Conservation (phyloP, 2,797 vertebrate genomes). For the Chaunax sp. region DNA sequence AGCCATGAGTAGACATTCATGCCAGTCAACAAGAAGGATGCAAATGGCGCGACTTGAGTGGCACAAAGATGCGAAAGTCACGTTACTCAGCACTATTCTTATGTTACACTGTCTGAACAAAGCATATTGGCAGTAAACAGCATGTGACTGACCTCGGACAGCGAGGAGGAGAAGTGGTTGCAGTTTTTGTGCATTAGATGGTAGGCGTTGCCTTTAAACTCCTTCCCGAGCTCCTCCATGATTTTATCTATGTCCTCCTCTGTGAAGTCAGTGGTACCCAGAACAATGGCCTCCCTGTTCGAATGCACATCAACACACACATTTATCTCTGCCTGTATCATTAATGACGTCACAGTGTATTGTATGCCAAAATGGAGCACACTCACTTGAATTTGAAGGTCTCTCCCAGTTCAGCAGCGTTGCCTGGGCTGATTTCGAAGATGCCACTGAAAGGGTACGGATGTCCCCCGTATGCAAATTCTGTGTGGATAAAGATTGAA, state of each 20-base stretch:
- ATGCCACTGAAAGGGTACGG: constrained; percentile 95
- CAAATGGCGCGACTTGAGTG: no score
- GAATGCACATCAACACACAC: constrained; percentile 8
- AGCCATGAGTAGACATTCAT: no score
- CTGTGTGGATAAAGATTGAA: constrained; percentile 70
- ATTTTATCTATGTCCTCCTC: constrained; percentile 94
- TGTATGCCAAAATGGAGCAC: not conserved
- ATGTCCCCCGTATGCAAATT: constrained; percentile 95
- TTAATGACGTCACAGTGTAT: not conserved
- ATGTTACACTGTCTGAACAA: not conserved
- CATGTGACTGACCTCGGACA: constrained; percentile 87
- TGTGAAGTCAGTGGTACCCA: constrained; percentile 94
- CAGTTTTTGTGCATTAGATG: constrained; percentile 96
- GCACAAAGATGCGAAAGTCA: no score
- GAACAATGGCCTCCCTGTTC: constrained; percentile 90
- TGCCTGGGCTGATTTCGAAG: constrained; percentile 93
- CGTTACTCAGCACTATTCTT: not conserved
- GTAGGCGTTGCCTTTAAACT: constrained; percentile 91
- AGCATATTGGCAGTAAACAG: not conserved
- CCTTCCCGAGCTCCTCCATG: constrained; percentile 93
- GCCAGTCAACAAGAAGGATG: no score
- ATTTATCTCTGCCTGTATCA: constrained; percentile 1
- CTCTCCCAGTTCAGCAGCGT: constrained; percentile 89
- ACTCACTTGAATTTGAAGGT: constrained; percentile 97
- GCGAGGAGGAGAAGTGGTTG: constrained; percentile 91